phyloP scores from a whole-genome alignment of 1,140 invertebrate species.

The Leptinotarsa lineolata region DNA sequence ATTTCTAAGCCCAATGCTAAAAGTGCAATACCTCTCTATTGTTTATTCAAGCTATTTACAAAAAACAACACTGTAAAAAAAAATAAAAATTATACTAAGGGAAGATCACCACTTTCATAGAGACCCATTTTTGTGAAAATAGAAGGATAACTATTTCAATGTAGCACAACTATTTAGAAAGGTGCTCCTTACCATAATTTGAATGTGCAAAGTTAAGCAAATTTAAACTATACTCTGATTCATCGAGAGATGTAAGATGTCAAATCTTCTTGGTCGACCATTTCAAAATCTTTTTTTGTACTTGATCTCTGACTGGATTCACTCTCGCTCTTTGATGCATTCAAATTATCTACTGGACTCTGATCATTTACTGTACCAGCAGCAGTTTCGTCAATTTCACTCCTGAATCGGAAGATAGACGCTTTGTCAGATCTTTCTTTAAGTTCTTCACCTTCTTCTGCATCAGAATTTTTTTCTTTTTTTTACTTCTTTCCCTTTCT shows the following conservation, averaged over 20 bases:
- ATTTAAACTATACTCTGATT: not conserved
- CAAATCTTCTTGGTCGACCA: slow-evolving; percentile 68
- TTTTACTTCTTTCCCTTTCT: slow-evolving; percentile 77
- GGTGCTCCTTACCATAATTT: slow-evolving; percentile 2
- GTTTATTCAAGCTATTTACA: not conserved
- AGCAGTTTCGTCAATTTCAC: slow-evolving; percentile 12
- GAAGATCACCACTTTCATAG: not conserved
- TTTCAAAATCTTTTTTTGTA: slow-evolving; percentile 80
- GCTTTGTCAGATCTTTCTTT: slow-evolving; percentile 39
- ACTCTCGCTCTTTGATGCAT: slow-evolving; percentile 66
- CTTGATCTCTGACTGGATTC: slow-evolving; percentile 74
- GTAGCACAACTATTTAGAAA: not conserved
- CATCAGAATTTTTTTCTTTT: slow-evolving; percentile 77
- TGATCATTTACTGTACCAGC: not conserved
- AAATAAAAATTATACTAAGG: not conserved
- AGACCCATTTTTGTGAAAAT: not conserved
- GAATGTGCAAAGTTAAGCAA: slow-evolving; percentile 7
- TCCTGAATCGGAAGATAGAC: slow-evolving; percentile 12
- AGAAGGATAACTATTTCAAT: not conserved
- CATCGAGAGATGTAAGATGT: slow-evolving; percentile 50
- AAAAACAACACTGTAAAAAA: not conserved
- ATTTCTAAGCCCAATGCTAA: not conserved
- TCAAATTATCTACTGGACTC: not conserved
- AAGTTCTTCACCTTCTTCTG: slow-evolving; percentile 61
- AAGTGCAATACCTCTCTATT: not conserved